Conservation (phyloP, 1,140 invertebrate genomes). For the Alviniconcha marisindica region DNA sequence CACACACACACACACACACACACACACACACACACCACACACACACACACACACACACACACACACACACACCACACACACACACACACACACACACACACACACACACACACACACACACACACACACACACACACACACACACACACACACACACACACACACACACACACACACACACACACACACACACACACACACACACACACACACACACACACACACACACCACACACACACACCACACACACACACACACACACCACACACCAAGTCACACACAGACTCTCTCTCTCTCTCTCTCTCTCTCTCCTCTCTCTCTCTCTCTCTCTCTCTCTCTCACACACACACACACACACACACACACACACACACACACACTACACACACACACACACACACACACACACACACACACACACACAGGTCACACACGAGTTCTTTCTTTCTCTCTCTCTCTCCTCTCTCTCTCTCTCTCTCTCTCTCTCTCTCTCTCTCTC, state of each 20-base stretch:
- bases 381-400: too few species aligned
- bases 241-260: neutral
- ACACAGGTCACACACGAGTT: too few species aligned
- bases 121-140: neutral
- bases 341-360: too few species aligned
- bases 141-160: neutral
- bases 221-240: neutral
- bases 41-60: neutral
- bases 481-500: too few species aligned
- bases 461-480: too few species aligned
- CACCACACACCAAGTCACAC: neutral
- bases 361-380: too few species aligned
- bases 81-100: neutral
- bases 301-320: too few species aligned
- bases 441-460: too few species aligned
- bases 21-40: neutral
- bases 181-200: constrained; percentile 14
- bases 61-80: constrained; percentile 10
- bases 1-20: neutral
- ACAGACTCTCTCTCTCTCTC: too few species aligned
- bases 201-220: neutral
- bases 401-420: too few species aligned
- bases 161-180: neutral
- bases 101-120: neutral
- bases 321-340: too few species aligned